Percentiles rank a stretch among this genome's conserved stretches.
Evolutionary conservation across 2,888 invertebrate species (phyloP).

Genomic region (Micoletzkya japonica): DNA sequence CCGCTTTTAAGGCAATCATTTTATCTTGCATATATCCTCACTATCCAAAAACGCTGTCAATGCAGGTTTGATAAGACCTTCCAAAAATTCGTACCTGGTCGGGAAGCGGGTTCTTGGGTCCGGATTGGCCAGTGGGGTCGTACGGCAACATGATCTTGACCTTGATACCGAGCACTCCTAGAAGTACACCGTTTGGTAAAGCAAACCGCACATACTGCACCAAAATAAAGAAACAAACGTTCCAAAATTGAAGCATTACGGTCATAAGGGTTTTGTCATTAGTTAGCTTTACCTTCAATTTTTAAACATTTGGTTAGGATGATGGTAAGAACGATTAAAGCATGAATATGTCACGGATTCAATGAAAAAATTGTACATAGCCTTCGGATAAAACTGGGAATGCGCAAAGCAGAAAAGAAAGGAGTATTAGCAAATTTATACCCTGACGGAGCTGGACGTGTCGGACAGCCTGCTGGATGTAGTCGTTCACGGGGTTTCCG

Average conservation of each 20-base stretch:
- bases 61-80: no score
- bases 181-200: slow-evolving; percentile 17
- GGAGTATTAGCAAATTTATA: slow-evolving; percentile 23
- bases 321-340: no score
- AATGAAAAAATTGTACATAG: no score
- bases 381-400: no score
- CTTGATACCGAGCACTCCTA: slow-evolving; percentile 76
- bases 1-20: no score
- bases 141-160: slow-evolving; percentile 99
- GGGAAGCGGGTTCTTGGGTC: slow-evolving; percentile 94
- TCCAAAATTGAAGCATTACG: background rate
- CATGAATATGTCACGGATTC: no score
- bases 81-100: slow-evolving; percentile 77
- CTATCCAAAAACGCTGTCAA: no score
- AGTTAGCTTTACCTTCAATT: no score
- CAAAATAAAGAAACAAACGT: no score
- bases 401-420: background rate
- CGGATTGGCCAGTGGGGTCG: slow-evolving; percentile 95
- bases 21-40: no score
- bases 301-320: no score
- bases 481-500: slow-evolving; percentile 96
- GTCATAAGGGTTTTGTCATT: no score
- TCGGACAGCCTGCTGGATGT: slow-evolving; percentile 95
- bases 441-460: slow-evolving; percentile 96
- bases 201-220: background rate